phyloP scores from a whole-genome alignment of 1,140 invertebrate genomes.

The Diuraphis noxia region DNA sequence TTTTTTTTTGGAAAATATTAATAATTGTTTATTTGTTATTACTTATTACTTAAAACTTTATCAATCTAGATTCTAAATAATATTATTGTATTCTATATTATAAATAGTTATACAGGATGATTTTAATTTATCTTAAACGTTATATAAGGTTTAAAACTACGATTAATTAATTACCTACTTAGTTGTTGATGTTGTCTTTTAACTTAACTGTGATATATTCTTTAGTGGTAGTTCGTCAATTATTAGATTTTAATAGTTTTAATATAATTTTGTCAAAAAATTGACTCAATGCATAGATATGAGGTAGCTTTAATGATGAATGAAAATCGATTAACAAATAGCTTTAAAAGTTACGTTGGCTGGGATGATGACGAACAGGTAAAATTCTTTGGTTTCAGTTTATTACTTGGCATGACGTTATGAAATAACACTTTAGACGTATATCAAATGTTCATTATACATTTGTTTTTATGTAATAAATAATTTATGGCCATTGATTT shows the following conservation, averaged over 20 bases:
- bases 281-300: constrained; percentile 32
- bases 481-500: not conserved
- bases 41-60: not conserved
- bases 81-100: not conserved
- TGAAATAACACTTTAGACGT: not conserved
- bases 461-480: not conserved
- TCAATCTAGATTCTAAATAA: not conserved
- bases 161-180: not conserved
- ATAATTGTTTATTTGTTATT: not conserved
- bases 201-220: not conserved
- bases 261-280: not conserved
- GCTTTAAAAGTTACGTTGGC: constrained; percentile 65
- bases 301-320: constrained; percentile 56
- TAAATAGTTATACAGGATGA: not conserved
- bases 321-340: constrained; percentile 62
- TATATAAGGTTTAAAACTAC: not conserved
- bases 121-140: not conserved
- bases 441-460: not conserved
- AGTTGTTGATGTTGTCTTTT: not conserved
- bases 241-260: not conserved
- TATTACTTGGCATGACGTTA: not conserved
- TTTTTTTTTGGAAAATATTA: too few species aligned
- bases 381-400: not conserved
- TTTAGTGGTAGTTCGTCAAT: not conserved
- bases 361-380: constrained; percentile 60